phyloP scores from a whole-genome alignment of 2,888 invertebrate genomes.

The Microctonus aethiopoides region DNA sequence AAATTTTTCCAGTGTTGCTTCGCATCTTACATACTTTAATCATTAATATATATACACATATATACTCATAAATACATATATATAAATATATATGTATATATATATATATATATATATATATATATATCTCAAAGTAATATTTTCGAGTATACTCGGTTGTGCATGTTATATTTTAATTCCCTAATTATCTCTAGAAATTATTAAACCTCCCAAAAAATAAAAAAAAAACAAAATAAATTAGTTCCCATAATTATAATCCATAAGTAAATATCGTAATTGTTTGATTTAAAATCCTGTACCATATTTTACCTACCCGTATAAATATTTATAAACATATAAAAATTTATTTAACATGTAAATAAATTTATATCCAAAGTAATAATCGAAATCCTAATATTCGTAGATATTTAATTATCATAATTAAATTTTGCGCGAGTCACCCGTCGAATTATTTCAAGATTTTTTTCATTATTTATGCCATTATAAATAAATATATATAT shows the following conservation, averaged over 20 bases:
- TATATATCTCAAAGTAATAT: slow-evolving; percentile 41
- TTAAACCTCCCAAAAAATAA: background rate
- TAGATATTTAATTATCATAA: slow-evolving; percentile 4
- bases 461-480: background rate
- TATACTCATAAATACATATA: slow-evolving; percentile 36
- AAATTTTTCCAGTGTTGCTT: slow-evolving; percentile 61
- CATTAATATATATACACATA: too few relatives aligned
- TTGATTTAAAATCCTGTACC: slow-evolving; percentile 1
- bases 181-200: slow-evolving; percentile 3
- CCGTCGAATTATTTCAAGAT: background rate
- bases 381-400: background rate
- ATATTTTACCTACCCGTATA: background rate
- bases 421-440: slow-evolving; percentile 8
- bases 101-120: too few relatives aligned
- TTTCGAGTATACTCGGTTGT: slow-evolving; percentile 48
- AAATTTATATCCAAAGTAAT: slow-evolving; percentile 17
- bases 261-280: slow-evolving; percentile 14
- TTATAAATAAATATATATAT: background rate
- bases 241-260: background rate
- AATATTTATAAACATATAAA: too few relatives aligned
- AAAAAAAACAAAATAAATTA: background rate
- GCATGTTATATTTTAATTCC: slow-evolving; percentile 37
- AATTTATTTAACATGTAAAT: slow-evolving; percentile 25
- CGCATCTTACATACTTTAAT: slow-evolving; percentile 55
- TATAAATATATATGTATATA: too few relatives aligned